Evolutionary conservation across 2,113 vertebrate genomes (phyloP).

Genomic region (Haplotaxodon microlepis): DNA sequence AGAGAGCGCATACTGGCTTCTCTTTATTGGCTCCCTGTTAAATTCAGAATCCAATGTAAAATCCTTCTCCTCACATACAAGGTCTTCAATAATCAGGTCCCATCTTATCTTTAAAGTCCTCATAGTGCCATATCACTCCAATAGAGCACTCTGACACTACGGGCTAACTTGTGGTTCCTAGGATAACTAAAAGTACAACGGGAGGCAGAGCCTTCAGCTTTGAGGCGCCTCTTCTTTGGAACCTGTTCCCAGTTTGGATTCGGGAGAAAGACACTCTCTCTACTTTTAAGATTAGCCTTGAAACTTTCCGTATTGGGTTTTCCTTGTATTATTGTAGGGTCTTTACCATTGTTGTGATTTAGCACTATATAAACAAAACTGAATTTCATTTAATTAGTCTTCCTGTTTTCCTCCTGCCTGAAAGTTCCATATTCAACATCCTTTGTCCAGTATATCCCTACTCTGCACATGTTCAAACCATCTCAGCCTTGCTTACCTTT

Average conservation of each 20-base stretch:
- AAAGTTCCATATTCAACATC: fast-evolving
- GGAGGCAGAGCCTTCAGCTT: neutral
- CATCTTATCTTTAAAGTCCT: neutral
- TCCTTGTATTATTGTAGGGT: neutral
- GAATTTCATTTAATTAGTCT: neutral
- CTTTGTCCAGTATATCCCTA: neutral
- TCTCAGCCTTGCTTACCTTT: neutral
- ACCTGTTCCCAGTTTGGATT: neutral
- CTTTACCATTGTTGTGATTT: neutral
- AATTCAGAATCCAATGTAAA: neutral
- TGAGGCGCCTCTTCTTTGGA: neutral
- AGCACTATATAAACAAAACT: neutral
- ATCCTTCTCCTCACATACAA: neutral
- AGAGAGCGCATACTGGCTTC: neutral
- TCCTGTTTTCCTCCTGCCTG: neutral
- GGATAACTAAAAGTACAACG: neutral
- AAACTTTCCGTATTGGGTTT: fast-evolving
- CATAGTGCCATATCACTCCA: neutral
- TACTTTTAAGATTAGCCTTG: neutral
- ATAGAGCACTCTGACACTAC: neutral
- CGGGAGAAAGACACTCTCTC: neutral
- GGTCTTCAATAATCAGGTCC: neutral
- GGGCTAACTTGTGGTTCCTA: neutral
- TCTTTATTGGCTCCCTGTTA: neutral
- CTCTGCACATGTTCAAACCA: neutral